Percentiles rank a stretch among this genome's conserved stretches.
Evolutionary conservation across 2,797 vertebrate species (phyloP).

Genomic region (Parambassis ranga): DNA sequence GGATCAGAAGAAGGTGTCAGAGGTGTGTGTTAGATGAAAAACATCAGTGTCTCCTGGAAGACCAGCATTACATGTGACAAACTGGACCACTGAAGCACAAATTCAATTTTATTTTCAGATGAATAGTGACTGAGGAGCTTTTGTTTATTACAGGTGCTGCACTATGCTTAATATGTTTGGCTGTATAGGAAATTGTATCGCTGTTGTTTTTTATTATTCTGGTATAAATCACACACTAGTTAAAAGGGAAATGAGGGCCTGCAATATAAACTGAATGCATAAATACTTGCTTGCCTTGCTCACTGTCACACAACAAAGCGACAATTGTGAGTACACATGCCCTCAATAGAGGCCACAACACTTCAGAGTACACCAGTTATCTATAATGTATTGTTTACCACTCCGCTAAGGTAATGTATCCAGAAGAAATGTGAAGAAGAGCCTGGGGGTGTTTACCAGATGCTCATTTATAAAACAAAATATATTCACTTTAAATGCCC

Average conservation of each 20-base stretch:
- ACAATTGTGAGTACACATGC: conserved; percentile 8
- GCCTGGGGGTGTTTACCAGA: conserved; percentile 38
- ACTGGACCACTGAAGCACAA: too few species aligned
- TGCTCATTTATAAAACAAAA: conserved; percentile 62
- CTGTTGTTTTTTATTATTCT: background rate
- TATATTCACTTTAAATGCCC: conserved; percentile 34
- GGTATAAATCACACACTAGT: background rate
- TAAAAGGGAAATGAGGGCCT: background rate
- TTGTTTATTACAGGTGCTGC: background rate
- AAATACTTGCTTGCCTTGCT: background rate
- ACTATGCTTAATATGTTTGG: background rate
- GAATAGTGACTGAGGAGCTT: too few species aligned
- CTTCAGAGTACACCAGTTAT: conserved; percentile 45
- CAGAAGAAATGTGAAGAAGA: conserved; percentile 48
- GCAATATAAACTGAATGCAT: background rate
- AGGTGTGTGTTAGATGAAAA: too few species aligned
- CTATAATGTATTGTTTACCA: conserved; percentile 62
- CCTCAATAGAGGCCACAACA: conserved; percentile 44
- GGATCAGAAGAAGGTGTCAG: too few species aligned
- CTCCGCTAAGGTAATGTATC: conserved; percentile 37
- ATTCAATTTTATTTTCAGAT: too few species aligned
- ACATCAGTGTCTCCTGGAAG: too few species aligned
- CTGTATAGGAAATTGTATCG: too few species aligned
- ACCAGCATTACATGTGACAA: too few species aligned
- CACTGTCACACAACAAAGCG: conserved; percentile 27